These are phyloP conservation scores for Drosophila bocqueti DNA, from an alignment of 1,140 invertebrate genomes.

Conservation along the genomic window DNA sequence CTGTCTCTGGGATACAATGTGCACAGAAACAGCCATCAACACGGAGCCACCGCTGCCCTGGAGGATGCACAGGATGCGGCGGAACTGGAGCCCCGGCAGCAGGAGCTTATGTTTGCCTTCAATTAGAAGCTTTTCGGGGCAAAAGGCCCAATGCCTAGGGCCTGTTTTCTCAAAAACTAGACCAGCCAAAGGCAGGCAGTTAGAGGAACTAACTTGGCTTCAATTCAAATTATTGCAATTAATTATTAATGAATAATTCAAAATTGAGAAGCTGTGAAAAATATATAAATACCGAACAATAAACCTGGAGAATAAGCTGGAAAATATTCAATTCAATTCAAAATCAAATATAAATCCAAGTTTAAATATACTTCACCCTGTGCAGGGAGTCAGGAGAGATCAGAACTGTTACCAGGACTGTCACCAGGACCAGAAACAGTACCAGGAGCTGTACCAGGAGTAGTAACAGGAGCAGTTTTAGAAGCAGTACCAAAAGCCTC, in stretches of 20 bases:
- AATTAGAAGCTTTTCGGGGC: conserved; percentile 72
- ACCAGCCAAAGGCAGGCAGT: conserved; percentile 12
- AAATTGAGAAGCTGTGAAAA: no score
- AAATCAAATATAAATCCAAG: not conserved
- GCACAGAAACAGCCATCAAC: conserved; percentile 29
- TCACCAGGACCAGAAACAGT: not conserved
- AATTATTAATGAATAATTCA: not conserved
- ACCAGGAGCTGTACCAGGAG: no score
- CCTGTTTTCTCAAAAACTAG: conserved; percentile 54
- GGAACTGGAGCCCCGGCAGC: conserved; percentile 4
- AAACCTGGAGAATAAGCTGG: not conserved
- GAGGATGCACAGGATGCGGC: not conserved
- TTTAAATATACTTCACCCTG: not conserved
- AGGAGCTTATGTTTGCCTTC: conserved; percentile 73
- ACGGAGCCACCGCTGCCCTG: conserved; percentile 11
- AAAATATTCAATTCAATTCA: not conserved
- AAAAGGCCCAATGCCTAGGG: conserved; percentile 36
- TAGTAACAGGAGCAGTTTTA: no score
- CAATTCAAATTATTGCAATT: not conserved
- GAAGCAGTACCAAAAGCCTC: not conserved
- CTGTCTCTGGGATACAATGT: conserved; percentile 19
- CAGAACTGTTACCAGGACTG: not conserved
- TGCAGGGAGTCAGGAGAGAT: no score
- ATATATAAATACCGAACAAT: not conserved
- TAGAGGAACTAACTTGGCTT: not conserved